Base-by-base conservation (phyloP, 2,113 vertebrate species). In the Zosterops lateralis region DNA sequence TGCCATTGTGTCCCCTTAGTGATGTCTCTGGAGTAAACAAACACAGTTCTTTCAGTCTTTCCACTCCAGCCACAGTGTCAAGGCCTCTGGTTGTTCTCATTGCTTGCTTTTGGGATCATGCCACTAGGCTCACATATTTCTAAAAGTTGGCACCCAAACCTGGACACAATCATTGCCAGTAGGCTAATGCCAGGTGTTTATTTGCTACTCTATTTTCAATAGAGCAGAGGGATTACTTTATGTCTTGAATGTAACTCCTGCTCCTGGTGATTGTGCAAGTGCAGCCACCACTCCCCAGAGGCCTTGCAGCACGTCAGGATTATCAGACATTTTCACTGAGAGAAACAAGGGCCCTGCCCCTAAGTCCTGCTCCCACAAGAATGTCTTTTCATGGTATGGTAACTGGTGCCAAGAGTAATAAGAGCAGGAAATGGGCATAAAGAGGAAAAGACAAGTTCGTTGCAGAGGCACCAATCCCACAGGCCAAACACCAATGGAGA, bases 11-110 rank as follows among this genome's bases (percentile, higher is more conserved):
- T 62, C 72, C 88, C 71, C 82, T 96, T 88, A 77, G 64, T 58
- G 71, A 87, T 79, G 87, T 20, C 64, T 76, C 56, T 31, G 38
- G 82, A 92, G 64, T 85, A 95, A 96, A 90, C 75, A 96, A 91
- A 93, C 38, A 7, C 56, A 50, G 34, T 51, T 70, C 88, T 85
- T 96, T 92, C 92, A 80, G 51, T 42, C 79, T 77, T 85, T 90
- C 75, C 82, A 40, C 58, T 94, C 29, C 32, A 93, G 87, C n/a
- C 74, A 24, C 74, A 24, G 58, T 20, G 42, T 92, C 76, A 93
- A 89, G 51, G 32, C 38, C 79, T 87, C 75, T 58, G 47, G 38
- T 74, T 91, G 90, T 77, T 94, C 93, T 93, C 87, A 73, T 54
- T 71, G 64, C 79, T 85, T 88, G 67, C 72, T 90, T 94, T 94